These are phyloP conservation scores for Enchytraeus crypticus DNA, from an alignment of 2,888 invertebrate species.

Conservation along the genomic window DNA sequence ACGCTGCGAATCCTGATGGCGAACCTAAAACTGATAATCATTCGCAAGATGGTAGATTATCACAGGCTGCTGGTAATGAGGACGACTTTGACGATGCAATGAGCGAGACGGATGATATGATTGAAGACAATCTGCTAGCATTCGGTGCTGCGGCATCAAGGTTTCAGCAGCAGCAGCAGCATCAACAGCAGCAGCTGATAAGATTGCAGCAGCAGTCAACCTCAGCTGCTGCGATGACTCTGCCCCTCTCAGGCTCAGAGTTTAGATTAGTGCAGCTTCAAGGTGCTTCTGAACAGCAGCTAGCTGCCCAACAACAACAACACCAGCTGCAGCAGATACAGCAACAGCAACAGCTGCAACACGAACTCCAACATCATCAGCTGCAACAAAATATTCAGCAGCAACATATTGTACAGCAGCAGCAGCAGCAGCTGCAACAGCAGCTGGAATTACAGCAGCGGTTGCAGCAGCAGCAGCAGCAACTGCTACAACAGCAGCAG, in stretches of 20 bases:
- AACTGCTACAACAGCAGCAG: neutral
- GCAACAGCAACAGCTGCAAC: neutral
- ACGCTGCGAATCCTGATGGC: too few relatives aligned
- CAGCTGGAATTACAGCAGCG: conserved; percentile 15
- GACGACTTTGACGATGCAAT: neutral
- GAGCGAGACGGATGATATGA: neutral
- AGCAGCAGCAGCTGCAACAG: conserved; percentile 19
- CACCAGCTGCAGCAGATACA: conserved; percentile 3
- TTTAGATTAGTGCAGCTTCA: neutral
- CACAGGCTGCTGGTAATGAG: too few relatives aligned
- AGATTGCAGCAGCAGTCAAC: neutral
- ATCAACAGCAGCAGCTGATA: neutral
- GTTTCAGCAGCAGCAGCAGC: neutral
- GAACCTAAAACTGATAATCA: too few relatives aligned
- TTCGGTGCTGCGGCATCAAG: neutral
- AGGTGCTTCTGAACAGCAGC: too few relatives aligned
- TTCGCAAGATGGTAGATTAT: too few relatives aligned
- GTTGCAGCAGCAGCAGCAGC: conserved; percentile 12
- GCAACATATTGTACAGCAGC: conserved; percentile 3
- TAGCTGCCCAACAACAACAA: neutral
- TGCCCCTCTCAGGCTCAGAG: neutral
- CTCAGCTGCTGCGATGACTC: neutral
- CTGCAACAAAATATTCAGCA: conserved; percentile 1
- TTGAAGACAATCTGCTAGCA: neutral
- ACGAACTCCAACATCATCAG: neutral